These are phyloP conservation scores for Drosophila ficusphila DNA, from an alignment of 1,140 invertebrate species.

Conservation along the genomic window DNA sequence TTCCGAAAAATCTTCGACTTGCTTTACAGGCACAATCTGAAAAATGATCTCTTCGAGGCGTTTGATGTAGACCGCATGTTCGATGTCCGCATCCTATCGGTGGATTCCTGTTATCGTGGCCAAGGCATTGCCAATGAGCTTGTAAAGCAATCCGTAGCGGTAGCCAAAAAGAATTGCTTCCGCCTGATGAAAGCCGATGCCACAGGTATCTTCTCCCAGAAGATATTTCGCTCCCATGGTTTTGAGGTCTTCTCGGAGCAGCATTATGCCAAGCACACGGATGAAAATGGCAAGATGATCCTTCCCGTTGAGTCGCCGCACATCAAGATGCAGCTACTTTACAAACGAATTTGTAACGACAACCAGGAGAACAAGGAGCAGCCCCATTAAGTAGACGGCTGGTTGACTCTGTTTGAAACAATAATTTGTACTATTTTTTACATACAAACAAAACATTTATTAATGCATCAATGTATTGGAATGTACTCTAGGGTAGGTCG, in stretches of 20 bases:
- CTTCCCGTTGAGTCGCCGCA: slow-evolving; percentile 86
- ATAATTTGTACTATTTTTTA: slow-evolving; percentile 41
- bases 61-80: slow-evolving; percentile 90
- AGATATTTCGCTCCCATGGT: slow-evolving; percentile 88
- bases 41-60: slow-evolving; percentile 87
- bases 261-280: slow-evolving; percentile 88
- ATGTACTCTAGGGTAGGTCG: slow-evolving; percentile 6
- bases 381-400: not conserved
- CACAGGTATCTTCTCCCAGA: slow-evolving; percentile 91
- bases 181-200: slow-evolving; percentile 91
- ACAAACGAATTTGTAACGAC: slow-evolving; percentile 50
- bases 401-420: slow-evolving; percentile 1
- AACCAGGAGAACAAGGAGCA: not conserved
- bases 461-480: slow-evolving; percentile 35
- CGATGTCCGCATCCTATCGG: slow-evolving; percentile 91
- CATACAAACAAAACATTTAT: slow-evolving; percentile 1
- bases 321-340: slow-evolving; percentile 87
- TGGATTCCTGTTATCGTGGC: slow-evolving; percentile 88
- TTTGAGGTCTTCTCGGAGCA: slow-evolving; percentile 88
- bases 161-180: slow-evolving; percentile 88
- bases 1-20: slow-evolving; percentile 89
- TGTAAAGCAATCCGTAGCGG: slow-evolving; percentile 87
- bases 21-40: slow-evolving; percentile 87
- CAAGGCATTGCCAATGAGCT: slow-evolving; percentile 89
- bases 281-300: slow-evolving; percentile 86